These are phyloP conservation scores for Osmerus eperlanus DNA, from an alignment of 2,113 vertebrate species.

Conservation along the genomic window DNA sequence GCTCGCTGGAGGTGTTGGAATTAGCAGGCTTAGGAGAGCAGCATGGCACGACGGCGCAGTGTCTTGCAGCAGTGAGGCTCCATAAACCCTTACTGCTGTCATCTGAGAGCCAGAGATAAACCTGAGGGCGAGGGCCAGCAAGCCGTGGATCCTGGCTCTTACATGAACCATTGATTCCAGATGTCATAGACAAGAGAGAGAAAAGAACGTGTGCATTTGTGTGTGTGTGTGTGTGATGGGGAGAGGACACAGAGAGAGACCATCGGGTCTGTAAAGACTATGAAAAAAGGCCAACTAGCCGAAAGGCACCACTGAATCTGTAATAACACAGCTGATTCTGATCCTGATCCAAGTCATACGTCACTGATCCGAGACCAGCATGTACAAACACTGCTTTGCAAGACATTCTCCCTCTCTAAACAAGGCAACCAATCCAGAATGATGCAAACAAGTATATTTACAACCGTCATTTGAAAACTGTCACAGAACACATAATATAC, in stretches of 20 bases:
- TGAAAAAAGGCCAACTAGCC: neutral
- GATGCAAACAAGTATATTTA: no score
- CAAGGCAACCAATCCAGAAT: no score
- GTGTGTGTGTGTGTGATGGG: neutral
- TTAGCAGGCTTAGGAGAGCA: constrained; percentile 39
- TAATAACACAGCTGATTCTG: neutral
- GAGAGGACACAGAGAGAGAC: neutral
- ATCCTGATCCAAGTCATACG: neutral
- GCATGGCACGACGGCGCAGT: constrained; percentile 34
- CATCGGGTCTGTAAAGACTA: neutral
- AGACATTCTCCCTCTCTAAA: no score
- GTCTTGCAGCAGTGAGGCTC: constrained; percentile 26
- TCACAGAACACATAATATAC: neutral
- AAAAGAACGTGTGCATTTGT: neutral
- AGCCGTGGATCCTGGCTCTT: constrained; percentile 7
- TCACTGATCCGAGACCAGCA: no score
- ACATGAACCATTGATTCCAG: constrained; percentile 29
- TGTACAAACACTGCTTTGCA: no score
- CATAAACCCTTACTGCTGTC: constrained; percentile 24
- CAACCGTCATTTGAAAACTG: no score
- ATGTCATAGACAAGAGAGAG: neutral
- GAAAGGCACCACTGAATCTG: neutral
- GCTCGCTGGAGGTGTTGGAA: constrained; percentile 40
- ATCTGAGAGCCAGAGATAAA: constrained; percentile 14
- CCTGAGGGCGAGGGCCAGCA: constrained; percentile 20